These are phyloP conservation scores for Brevipalpus yothersi DNA, from an alignment of 1,140 invertebrate genomes.

Conservation along the genomic window DNA sequence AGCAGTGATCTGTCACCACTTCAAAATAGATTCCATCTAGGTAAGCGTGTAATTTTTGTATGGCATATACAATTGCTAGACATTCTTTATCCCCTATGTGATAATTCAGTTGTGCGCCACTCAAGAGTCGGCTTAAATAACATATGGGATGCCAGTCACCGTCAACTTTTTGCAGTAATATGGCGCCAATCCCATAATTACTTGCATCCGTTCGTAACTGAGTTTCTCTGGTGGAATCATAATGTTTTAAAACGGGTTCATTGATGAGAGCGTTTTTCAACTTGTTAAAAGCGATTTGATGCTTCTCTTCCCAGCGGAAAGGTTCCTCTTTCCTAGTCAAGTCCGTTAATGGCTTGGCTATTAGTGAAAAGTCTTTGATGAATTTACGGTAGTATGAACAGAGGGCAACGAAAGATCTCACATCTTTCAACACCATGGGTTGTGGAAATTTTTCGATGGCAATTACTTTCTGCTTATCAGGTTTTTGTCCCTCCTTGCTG, in stretches of 20 bases:
- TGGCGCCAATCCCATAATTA: too few species aligned
- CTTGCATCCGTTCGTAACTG: too few species aligned
- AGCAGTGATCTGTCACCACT: constrained; percentile 26
- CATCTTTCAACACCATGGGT: background rate
- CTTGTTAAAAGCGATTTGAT: background rate
- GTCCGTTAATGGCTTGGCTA: background rate
- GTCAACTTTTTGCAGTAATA: too few species aligned
- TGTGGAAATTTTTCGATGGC: background rate
- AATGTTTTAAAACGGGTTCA: too few species aligned
- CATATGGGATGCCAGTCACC: too few species aligned
- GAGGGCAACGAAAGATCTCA: background rate
- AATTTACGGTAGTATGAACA: background rate
- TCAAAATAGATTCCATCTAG: too few species aligned
- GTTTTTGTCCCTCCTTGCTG: background rate
- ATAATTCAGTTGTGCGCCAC: too few species aligned
- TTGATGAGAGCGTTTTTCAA: background rate
- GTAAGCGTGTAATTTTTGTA: too few species aligned
- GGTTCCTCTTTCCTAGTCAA: background rate
- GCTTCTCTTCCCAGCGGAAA: background rate
- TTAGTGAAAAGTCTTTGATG: background rate
- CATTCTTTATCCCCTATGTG: too few species aligned
- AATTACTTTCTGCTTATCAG: background rate
- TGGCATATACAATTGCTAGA: too few species aligned
- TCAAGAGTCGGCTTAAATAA: constrained; percentile 15
- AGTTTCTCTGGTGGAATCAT: too few species aligned